Conservation (phyloP, 2,797 vertebrate genomes). For the Danio albolineatus region DNA sequence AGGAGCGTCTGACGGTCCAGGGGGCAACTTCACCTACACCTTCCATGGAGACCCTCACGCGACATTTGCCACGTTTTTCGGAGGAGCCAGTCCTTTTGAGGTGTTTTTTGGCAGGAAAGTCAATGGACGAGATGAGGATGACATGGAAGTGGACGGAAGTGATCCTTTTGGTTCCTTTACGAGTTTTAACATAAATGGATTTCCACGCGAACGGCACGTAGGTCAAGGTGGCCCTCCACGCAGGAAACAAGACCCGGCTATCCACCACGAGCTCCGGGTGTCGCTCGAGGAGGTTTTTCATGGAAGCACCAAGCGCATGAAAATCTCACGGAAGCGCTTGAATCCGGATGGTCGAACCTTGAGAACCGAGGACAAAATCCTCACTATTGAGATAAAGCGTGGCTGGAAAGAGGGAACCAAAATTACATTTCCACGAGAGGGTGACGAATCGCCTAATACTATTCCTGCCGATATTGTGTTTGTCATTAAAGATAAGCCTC, state of each 20-base stretch:
- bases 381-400: slow-evolving; percentile 96
- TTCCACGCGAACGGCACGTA: slow-evolving; percentile 91
- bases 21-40: slow-evolving; percentile 92
- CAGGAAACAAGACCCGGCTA: slow-evolving; percentile 94
- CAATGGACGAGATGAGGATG: slow-evolving; percentile 90
- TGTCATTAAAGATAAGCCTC: slow-evolving; percentile 98
- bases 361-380: slow-evolving; percentile 95
- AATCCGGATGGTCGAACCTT: slow-evolving; percentile 94
- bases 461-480: slow-evolving; percentile 99
- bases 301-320: slow-evolving; percentile 97
- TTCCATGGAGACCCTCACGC: slow-evolving; percentile 99
- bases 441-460: slow-evolving; percentile 90
- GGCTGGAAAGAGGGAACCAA: slow-evolving; percentile 99
- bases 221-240: slow-evolving; percentile 85
- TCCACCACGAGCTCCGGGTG: slow-evolving; percentile 95
- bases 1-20: slow-evolving; percentile 87
- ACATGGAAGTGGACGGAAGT: slow-evolving; percentile 94
- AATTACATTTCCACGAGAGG: slow-evolving; percentile 97
- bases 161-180: slow-evolving; percentile 93
- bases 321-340: slow-evolving; percentile 94
- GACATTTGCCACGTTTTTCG: slow-evolving; percentile 97
- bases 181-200: slow-evolving; percentile 93
- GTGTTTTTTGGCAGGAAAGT: slow-evolving; percentile 96
- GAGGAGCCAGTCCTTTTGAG: slow-evolving; percentile 96
- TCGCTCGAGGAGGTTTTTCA: slow-evolving; percentile 96